Base-by-base conservation (phyloP, 1,140 invertebrate species). In the Trinorchestia longiramus region DNA sequence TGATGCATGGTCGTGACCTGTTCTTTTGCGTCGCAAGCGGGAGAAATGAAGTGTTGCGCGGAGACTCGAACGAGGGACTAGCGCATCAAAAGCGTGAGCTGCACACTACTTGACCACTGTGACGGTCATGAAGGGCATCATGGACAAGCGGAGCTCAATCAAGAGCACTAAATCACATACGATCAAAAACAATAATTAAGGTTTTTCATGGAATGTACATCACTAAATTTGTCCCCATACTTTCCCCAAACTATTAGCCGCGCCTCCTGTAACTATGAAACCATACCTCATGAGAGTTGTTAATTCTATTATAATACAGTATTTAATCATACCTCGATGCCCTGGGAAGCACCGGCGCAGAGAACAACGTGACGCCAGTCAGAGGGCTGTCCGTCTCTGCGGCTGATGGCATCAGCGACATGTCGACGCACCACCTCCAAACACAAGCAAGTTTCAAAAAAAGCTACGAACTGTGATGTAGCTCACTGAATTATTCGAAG, bases 391-490 rank as follows among this genome's bases (percentile, higher is more conserved):
- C 88, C 88, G 97, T 99, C 99, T 53, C 99, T 98, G 43, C 98
- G 97, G 97, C 98, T 97, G 97, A 99, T 99, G 97, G 99, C 99
- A 95, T 98, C 97, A 0, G 99, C 99, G 87, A 98, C 98, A 97
- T 99, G 99, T 96, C 98, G 98, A 15, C 99, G 98, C 96, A 99
- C 99, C 36, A 99, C 97, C 97, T 99, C 99, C 0, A 99, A 98
- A 19, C 99, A 36, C 62, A 77, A 11, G 62, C 98, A 98, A 99
- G 98, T 92, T 15, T 77, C 11, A 11, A 77, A 77, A 23, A 3
- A 77, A 77, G 62, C 36, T 77, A 19, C 6, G 11, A 28, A 11
- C 11, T 77, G 28, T 53, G 19, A 53, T 8, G 19, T 53, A 53
- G 19, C 47, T 53, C 19, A 8, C 19, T 53, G 47, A 19, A 19